Evolutionary conservation across 2,797 vertebrate genomes (phyloP), one percentile per base, ranked within the genome.

Genomic region (Bradypodion ventrale): DNA sequence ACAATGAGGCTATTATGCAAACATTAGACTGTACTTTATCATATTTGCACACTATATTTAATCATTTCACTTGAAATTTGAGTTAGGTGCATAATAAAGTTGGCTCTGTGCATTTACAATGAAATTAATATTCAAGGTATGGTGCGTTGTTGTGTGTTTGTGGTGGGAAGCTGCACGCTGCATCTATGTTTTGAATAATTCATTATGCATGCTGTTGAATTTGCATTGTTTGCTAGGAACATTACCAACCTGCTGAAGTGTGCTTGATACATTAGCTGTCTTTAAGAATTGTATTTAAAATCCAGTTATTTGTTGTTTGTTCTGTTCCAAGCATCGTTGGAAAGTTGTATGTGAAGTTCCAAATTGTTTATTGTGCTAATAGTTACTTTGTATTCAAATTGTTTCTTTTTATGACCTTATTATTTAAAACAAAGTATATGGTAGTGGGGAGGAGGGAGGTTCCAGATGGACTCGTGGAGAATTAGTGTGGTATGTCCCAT

Each of bases 161-260:
- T 86, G 81, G 1, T 0, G 85, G 68, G 80, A 88, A 89, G 35
- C 83, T 88, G 82, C 88, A 65, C 81, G 86, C 65, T 40, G 75
- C 90, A 80, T 35, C 46, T 75, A 83, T 60, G 81, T 49, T 84
- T 87, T 92, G 87, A 93, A 93, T 93, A 91, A 94, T 92, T 94
- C 85, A 94, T 93, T 81, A 77, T 40, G 62, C 78, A 73, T 89
- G 44, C 60, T 81, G 76, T 87, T 90, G 85, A 87, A 90, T 93
- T 92, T 90, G 86, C 83, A 87, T 89, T 90, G 89, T 78, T 92
- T 90, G 87, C 82, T 89, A 83, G 81, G 81, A 2, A 10, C 35
- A 82, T 89, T 92, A 93, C 85, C 82, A 91, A 85, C 88, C 81
- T 91, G 80, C 56, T 89, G 75, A 85, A 93, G 88, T 92, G 84